Conservation (phyloP, 2,888 invertebrate species). For the Acrobasis repandana region DNA sequence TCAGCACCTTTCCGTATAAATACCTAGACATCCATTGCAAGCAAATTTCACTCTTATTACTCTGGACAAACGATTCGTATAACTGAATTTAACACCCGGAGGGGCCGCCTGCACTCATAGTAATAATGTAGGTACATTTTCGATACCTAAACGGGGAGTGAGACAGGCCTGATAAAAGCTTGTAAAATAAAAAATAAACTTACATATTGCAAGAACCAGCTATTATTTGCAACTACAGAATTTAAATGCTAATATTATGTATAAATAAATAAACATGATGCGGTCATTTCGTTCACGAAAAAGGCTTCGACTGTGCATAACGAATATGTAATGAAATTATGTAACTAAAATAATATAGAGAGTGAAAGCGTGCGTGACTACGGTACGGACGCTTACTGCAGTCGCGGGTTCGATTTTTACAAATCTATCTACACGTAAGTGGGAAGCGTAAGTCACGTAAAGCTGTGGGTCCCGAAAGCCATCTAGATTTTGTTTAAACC, state of each 20-base stretch:
- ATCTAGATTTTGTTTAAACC: no score
- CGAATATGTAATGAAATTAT: slow-evolving; percentile 16
- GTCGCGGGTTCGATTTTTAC: slow-evolving; percentile 18
- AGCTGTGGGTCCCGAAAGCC: no score
- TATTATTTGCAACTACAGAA: not conserved
- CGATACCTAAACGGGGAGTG: no score
- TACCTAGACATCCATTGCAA: no score
- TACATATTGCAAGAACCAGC: not conserved
- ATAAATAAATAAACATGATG: not conserved
- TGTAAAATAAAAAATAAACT: not conserved
- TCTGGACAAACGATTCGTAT: no score
- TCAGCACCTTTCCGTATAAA: no score
- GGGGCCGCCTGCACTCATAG: no score
- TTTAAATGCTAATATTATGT: not conserved
- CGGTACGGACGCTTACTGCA: not conserved
- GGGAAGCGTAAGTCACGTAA: not conserved
- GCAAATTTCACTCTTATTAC: no score
- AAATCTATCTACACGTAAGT: not conserved
- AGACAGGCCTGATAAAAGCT: no score
- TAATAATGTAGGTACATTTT: no score
- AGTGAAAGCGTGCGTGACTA: slow-evolving; percentile 23
- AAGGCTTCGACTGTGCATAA: slow-evolving; percentile 13
- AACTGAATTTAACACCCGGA: no score
- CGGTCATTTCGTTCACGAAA: slow-evolving; percentile 4
- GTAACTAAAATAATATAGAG: slow-evolving; percentile 20